Percentiles rank a stretch among this genome's conserved stretches.
These are phyloP conservation scores for Neodiprion fabricii DNA, from an alignment of 1,140 invertebrate genomes.

Conservation along the genomic window DNA sequence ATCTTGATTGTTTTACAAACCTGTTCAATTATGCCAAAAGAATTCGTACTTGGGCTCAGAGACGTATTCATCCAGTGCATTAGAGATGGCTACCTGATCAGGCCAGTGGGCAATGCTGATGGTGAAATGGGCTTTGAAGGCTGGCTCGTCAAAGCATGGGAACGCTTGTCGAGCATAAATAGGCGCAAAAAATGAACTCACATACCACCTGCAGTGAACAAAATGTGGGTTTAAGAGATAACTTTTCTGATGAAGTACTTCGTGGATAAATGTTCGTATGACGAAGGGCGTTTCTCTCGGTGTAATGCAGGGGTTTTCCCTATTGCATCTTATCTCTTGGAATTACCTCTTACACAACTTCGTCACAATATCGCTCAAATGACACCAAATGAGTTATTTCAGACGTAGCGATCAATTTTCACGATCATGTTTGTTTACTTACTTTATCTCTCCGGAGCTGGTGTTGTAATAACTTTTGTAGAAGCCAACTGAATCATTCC, in stretches of 20 bases:
- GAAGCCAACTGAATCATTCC: slow-evolving; percentile 56
- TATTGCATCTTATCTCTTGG: too few species aligned
- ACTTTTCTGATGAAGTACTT: neutral
- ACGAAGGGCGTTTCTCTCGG: neutral
- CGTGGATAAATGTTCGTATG: neutral
- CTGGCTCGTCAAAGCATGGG: slow-evolving; percentile 88
- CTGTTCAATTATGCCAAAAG: neutral
- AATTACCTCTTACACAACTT: too few species aligned
- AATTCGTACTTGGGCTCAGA: slow-evolving; percentile 11
- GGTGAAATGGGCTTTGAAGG: slow-evolving; percentile 74
- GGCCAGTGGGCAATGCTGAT: slow-evolving; percentile 66
- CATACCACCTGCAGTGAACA: slow-evolving; percentile 65
- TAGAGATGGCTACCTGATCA: slow-evolving; percentile 62
- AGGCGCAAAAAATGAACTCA: slow-evolving; percentile 79
- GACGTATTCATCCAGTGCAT: slow-evolving; percentile 61
- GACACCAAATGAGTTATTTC: too few species aligned
- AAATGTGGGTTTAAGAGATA: slow-evolving; percentile 14
- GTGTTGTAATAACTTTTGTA: slow-evolving; percentile 64
- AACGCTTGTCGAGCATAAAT: slow-evolving; percentile 79
- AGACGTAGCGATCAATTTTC: too few species aligned
- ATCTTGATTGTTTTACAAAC: neutral
- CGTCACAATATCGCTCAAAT: too few species aligned
- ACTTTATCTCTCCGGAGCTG: slow-evolving; percentile 20
- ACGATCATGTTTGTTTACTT: neutral
- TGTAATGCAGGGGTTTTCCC: neutral